Evolutionary conservation across 2,113 vertebrate genomes (phyloP).

Genomic region (Misgurnus mizolepis): DNA sequence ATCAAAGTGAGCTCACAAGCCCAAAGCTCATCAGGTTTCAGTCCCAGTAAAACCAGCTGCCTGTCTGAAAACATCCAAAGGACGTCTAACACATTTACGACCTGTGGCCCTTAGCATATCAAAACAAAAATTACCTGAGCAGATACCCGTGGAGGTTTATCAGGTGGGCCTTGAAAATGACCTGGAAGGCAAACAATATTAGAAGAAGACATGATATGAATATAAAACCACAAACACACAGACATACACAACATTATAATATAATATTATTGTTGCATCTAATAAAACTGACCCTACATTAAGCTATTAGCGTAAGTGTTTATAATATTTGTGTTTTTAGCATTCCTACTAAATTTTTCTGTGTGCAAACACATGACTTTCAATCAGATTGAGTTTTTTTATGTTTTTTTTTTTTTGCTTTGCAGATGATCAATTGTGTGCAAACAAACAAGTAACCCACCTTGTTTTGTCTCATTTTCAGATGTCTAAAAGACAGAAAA

Average conservation of each 20-base stretch:
- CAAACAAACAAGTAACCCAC: constrained; percentile 71
- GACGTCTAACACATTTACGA: constrained; percentile 4
- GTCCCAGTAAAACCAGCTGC: constrained; percentile 42
- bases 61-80: constrained; percentile 30
- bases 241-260: too few species aligned
- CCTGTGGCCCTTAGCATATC: constrained; percentile 6
- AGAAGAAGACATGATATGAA: neutral
- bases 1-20: constrained; percentile 21
- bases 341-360: too few species aligned
- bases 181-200: constrained; percentile 25
- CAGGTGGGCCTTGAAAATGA: constrained; percentile 73
- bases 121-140: constrained; percentile 69
- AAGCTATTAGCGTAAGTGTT: too few species aligned
- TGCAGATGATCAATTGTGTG: neutral
- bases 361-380: too few species aligned
- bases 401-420: too few species aligned
- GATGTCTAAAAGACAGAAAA: constrained; percentile 64
- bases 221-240: too few species aligned
- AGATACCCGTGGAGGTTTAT: constrained; percentile 78
- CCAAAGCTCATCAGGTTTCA: constrained; percentile 22
- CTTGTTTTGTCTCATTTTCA: constrained; percentile 74
- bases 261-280: too few species aligned
- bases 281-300: too few species aligned
- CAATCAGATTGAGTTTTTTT: too few species aligned
- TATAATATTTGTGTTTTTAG: too few species aligned